phyloP scores from a whole-genome alignment of 1,140 invertebrate species.

The Cotesia vestalis region DNA sequence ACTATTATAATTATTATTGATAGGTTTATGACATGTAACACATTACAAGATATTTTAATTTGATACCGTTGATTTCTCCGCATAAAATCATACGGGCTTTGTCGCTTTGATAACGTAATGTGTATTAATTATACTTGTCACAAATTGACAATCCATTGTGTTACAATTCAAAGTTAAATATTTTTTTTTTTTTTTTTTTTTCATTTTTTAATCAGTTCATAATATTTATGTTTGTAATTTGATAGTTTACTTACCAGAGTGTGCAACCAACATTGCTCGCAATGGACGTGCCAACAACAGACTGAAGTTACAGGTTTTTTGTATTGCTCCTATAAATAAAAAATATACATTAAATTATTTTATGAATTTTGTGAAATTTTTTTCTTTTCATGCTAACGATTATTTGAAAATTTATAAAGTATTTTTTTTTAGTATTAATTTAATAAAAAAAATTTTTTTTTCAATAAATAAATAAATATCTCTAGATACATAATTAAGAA shows the following conservation, averaged over 20 bases:
- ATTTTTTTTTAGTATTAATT: too few relatives aligned
- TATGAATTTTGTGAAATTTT: too few relatives aligned
- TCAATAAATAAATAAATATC: too few relatives aligned
- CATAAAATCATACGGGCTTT: slow-evolving; percentile 27
- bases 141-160: slow-evolving; percentile 1
- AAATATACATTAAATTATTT: slow-evolving; percentile 26
- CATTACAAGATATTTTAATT: background rate
- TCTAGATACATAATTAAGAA: too few relatives aligned
- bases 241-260: slow-evolving; percentile 73
- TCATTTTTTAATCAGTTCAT: too few relatives aligned
- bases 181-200: too few relatives aligned
- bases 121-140: slow-evolving; percentile 18
- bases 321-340: slow-evolving; percentile 71
- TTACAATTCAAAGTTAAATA: background rate
- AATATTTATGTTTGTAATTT: too few relatives aligned
- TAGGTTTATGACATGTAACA: too few relatives aligned
- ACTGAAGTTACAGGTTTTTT: slow-evolving; percentile 92
- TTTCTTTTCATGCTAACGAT: too few relatives aligned
- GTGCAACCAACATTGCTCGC: slow-evolving; percentile 92
- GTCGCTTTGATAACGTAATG: slow-evolving; percentile 2
- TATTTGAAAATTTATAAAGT: too few relatives aligned
- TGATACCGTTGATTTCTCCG: slow-evolving; percentile 26
- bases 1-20: slow-evolving; percentile 4
- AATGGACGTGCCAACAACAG: slow-evolving; percentile 96
- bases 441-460: too few relatives aligned